These are phyloP conservation scores for Sebastes reedi DNA, from an alignment of 2,797 vertebrate genomes.

Conservation along the genomic window DNA sequence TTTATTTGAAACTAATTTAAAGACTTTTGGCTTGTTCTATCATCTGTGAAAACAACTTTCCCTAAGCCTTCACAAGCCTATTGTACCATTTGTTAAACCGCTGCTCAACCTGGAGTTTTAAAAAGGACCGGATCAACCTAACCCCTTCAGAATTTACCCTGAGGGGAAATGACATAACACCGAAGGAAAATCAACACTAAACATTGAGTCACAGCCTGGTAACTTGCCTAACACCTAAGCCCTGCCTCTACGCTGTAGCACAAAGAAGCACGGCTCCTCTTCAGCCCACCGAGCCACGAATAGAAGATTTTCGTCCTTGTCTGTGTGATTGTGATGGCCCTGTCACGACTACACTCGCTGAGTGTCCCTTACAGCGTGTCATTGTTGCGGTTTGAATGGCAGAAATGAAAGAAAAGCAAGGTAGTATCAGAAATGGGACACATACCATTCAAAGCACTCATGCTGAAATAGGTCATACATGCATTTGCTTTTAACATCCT, in stretches of 20 bases:
- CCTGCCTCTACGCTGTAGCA: conserved; percentile 53
- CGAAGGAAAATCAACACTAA: conserved; percentile 64
- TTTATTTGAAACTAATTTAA: conserved; percentile 1
- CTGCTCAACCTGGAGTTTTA: conserved; percentile 39
- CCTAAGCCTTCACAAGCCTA: conserved; percentile 27
- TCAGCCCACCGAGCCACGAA: conserved; percentile 48
- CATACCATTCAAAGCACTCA: conserved; percentile 1
- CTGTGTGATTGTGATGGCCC: conserved; percentile 26
- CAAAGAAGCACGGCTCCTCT: conserved; percentile 62
- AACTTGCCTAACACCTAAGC: conserved; percentile 65
- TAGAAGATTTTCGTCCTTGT: conserved; percentile 42
- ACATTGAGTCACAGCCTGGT: conserved; percentile 76
- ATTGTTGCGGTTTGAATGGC: conserved; percentile 42
- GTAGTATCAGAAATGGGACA: conserved; percentile 14
- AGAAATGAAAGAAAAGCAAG: conserved; percentile 26
- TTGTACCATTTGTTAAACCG: conserved; percentile 31
- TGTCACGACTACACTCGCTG: conserved; percentile 56
- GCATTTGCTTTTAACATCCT: not conserved
- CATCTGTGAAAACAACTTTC: conserved; percentile 53
- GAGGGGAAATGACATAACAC: conserved; percentile 66
- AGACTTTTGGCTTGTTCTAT: conserved; percentile 5
- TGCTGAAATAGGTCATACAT: conserved; percentile 3
- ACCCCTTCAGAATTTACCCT: conserved; percentile 59
- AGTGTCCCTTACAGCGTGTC: conserved; percentile 22
- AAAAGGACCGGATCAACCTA: conserved; percentile 54